Percentiles rank a stretch among this genome's conserved stretches.
These are phyloP conservation scores for Dicerorhinus sumatrensis DNA, from an alignment of 2,113 vertebrate genomes.

Conservation along the genomic window DNA sequence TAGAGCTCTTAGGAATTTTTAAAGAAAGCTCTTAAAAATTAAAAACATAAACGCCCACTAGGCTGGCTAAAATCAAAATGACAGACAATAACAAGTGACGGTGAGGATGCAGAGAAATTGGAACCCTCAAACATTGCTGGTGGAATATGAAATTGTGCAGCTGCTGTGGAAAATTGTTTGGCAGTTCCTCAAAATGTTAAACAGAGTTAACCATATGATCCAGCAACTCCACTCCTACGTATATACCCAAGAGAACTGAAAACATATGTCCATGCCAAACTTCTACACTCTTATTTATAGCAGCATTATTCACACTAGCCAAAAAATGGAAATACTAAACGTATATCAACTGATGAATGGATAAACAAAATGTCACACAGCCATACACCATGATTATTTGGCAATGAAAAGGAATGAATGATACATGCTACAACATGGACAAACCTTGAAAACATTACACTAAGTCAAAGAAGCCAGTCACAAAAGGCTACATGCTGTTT, in stretches of 20 bases:
- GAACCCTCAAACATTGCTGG: not conserved
- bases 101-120: not conserved
- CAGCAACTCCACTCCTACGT: not conserved
- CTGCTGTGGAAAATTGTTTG: not conserved
- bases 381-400: accelerated
- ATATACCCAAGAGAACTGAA: not conserved
- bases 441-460: not conserved
- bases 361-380: not conserved
- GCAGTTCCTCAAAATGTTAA: not conserved
- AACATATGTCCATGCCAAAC: not conserved
- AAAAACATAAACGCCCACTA: not conserved
- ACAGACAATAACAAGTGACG: not conserved
- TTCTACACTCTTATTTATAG: not conserved
- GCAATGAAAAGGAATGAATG: not conserved
- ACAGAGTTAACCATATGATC: not conserved
- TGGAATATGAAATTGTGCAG: not conserved
- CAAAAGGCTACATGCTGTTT: not conserved
- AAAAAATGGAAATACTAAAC: not conserved
- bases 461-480: not conserved
- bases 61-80: not conserved
- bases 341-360: not conserved
- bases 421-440: not conserved
- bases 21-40: not conserved
- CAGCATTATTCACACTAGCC: not conserved
- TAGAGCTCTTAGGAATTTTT: not conserved